Evolutionary conservation across 2,888 invertebrate genomes (phyloP).

Genomic region (Cephus pulcher): DNA sequence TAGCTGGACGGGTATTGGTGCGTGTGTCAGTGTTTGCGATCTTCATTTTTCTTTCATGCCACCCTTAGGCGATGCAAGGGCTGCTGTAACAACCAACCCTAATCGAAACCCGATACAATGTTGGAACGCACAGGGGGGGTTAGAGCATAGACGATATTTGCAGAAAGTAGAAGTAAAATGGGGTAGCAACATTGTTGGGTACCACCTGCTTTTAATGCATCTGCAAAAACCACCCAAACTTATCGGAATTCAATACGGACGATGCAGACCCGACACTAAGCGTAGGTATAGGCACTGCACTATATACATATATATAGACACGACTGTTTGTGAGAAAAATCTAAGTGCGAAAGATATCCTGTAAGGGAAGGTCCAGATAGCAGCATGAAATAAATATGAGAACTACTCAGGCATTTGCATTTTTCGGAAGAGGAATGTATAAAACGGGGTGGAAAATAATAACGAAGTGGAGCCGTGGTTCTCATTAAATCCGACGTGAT

Average conservation of each 20-base stretch:
- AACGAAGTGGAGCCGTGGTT: neutral
- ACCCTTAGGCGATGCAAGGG: slow-evolving; percentile 6
- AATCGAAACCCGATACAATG: slow-evolving; percentile 22
- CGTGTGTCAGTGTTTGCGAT: neutral
- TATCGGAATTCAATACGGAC: slow-evolving; percentile 27
- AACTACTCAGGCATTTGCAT: neutral
- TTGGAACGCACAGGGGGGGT: slow-evolving; percentile 13
- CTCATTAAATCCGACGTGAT: neutral
- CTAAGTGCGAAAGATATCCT: neutral
- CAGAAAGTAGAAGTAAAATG: slow-evolving; percentile 8
- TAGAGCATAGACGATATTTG: slow-evolving; percentile 7
- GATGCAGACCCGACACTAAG: neutral
- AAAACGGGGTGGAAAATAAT: neutral
- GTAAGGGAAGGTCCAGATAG: neutral
- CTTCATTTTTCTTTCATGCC: slow-evolving; percentile 6
- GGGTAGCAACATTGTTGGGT: slow-evolving; percentile 18
- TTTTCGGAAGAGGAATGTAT: neutral
- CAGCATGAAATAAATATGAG: neutral
- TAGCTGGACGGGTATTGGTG: neutral
- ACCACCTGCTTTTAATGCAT: slow-evolving; percentile 31
- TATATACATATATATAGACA: too few species aligned
- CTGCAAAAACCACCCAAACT: slow-evolving; percentile 16
- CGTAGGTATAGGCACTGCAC: neutral
- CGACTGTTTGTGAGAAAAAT: neutral
- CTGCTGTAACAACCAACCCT: slow-evolving; percentile 17